phyloP scores from a whole-genome alignment of 1,140 invertebrate genomes.

The Drosophila pseudoananassae region DNA sequence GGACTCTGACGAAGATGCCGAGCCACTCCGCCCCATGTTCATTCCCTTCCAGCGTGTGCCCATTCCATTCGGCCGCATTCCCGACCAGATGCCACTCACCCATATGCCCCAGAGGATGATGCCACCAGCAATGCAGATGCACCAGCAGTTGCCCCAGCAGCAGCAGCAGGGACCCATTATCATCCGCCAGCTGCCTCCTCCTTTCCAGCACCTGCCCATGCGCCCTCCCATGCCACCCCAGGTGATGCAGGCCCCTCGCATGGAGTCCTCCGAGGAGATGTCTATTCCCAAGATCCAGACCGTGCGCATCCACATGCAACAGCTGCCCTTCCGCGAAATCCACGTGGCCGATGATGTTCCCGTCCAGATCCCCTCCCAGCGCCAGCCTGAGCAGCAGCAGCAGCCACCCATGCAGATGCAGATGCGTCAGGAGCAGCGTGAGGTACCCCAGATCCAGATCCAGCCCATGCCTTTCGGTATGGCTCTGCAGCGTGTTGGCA shows the following conservation, averaged over 20 bases:
- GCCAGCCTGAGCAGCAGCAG: slow-evolving; percentile 50
- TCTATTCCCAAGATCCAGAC: slow-evolving; percentile 73
- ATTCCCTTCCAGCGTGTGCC: slow-evolving; percentile 82
- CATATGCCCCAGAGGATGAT: slow-evolving; percentile 84
- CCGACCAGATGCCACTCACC: slow-evolving; percentile 80
- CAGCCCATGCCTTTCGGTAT: slow-evolving; percentile 80
- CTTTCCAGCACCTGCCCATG: slow-evolving; percentile 83
- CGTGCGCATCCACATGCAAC: slow-evolving; percentile 82
- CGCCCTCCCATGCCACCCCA: slow-evolving; percentile 83
- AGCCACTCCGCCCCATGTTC: slow-evolving; percentile 79
- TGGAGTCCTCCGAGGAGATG: slow-evolving; percentile 72
- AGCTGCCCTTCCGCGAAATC: slow-evolving; percentile 80
- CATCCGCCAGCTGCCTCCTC: slow-evolving; percentile 71
- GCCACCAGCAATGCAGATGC: slow-evolving; percentile 73
- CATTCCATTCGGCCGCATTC: slow-evolving; percentile 81
- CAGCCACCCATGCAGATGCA: slow-evolving; percentile 49
- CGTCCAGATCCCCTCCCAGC: slow-evolving; percentile 68
- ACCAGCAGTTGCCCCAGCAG: slow-evolving; percentile 62
- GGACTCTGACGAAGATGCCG: slow-evolving; percentile 72
- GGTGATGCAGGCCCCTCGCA: slow-evolving; percentile 83
- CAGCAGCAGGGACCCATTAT: slow-evolving; percentile 71
- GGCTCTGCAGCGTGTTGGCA: slow-evolving; percentile 84
- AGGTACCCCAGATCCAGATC: slow-evolving; percentile 73
- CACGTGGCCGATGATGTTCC: slow-evolving; percentile 79
- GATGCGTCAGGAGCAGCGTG: slow-evolving; percentile 61